These are phyloP conservation scores for Campylomormyrus tamandua DNA, from an alignment of 2,113 vertebrate species.

Conservation along the genomic window DNA sequence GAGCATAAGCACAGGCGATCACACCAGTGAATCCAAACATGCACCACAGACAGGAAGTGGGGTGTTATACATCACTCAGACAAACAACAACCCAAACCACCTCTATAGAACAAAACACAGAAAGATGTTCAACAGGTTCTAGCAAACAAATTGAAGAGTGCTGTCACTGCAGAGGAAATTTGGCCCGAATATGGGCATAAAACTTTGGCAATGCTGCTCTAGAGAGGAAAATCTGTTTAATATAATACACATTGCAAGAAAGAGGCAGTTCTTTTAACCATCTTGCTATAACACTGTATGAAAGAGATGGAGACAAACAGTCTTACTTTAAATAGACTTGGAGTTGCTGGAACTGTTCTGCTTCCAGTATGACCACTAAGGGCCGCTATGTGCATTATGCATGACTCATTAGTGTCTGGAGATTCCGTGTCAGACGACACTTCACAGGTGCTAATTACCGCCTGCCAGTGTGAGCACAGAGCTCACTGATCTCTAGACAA, in stretches of 20 bases:
- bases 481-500: not conserved
- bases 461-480: constrained; percentile 1
- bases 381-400: not conserved
- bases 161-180: not conserved
- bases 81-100: not conserved
- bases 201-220: not conserved
- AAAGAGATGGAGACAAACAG: not conserved
- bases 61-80: not conserved
- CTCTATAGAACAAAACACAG: not conserved
- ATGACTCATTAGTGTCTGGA: constrained; percentile 4
- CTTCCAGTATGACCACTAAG: not conserved
- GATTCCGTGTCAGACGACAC: not conserved
- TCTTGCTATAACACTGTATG: not conserved
- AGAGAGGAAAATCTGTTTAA: not conserved
- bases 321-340: not conserved
- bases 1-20: not conserved
- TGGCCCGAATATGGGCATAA: not conserved
- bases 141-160: not conserved
- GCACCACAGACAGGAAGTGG: not conserved
- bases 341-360: not conserved
- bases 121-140: not conserved
- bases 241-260: not conserved
- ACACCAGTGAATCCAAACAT: not conserved
- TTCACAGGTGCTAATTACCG: constrained; percentile 2
- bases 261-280: not conserved